Evolutionary conservation across 2,888 invertebrate genomes (phyloP).

Genomic region (Anthoptus insignis): DNA sequence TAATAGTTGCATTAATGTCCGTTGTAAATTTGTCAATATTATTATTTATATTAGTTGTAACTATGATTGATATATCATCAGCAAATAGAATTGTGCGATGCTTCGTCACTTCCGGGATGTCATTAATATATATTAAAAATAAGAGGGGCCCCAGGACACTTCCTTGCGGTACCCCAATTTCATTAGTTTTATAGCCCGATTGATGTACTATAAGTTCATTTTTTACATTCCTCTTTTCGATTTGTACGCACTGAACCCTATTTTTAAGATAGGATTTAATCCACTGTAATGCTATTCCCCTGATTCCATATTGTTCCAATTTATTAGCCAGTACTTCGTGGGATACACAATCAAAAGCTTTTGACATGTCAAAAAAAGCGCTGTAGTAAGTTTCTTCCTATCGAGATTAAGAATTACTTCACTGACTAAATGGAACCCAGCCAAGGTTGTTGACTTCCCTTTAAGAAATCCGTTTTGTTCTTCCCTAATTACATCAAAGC

Average conservation of each 20-base stretch:
- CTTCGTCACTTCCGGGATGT: background rate
- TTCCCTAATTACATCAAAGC: background rate
- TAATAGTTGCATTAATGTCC: no score
- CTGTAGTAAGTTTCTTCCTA: background rate
- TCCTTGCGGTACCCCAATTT: constrained; percentile 11
- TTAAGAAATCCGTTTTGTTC: background rate
- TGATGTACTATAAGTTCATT: background rate
- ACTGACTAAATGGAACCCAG: background rate
- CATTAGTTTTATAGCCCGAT: background rate
- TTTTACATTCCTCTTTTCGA: background rate
- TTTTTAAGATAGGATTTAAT: background rate
- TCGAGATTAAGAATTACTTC: background rate
- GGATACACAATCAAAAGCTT: background rate
- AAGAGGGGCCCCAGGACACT: constrained; percentile 3
- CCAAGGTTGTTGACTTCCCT: background rate
- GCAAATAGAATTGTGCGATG: background rate
- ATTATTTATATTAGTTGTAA: no score
- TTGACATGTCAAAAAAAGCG: constrained; percentile 1
- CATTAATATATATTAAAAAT: constrained; percentile 7
- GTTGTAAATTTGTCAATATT: no score
- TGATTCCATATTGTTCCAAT: background rate
- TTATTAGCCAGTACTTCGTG: background rate
- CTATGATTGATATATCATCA: background rate
- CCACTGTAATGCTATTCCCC: background rate
- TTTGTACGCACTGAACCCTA: background rate